Percentiles rank a stretch among this genome's conserved stretches.
Conservation (phyloP, 2,888 invertebrate genomes). For the Epistrophella euchroma region DNA sequence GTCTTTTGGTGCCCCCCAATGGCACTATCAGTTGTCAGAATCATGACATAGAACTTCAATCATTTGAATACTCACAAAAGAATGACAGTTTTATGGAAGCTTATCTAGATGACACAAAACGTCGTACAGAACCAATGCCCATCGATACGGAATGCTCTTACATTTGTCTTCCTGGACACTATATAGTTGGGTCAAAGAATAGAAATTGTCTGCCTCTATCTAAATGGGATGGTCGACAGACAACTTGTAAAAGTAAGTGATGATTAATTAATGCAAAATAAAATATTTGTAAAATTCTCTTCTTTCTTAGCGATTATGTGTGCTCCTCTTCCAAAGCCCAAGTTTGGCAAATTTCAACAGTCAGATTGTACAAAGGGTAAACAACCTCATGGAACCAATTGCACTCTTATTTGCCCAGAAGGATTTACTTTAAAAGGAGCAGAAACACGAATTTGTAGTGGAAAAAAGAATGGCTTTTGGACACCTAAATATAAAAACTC, state of each 20-base stretch:
- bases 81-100: constrained; percentile 77
- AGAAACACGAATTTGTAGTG: constrained; percentile 85
- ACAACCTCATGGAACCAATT: constrained; percentile 86
- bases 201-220: constrained; percentile 88
- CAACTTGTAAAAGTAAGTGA: constrained; percentile 87
- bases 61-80: constrained; percentile 77
- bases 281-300: neutral
- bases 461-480: constrained; percentile 85
- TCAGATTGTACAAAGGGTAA: constrained; percentile 85
- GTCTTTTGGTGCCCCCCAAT: constrained; percentile 85
- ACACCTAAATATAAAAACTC: constrained; percentile 83
- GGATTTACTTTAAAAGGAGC: constrained; percentile 87
- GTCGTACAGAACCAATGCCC: constrained; percentile 81
- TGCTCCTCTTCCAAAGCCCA: constrained; percentile 84
- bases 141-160: constrained; percentile 88
- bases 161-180: constrained; percentile 87
- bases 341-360: constrained; percentile 85
- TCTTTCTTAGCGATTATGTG: constrained; percentile 83
- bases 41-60: constrained; percentile 79
- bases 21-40: constrained; percentile 86
- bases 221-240: constrained; percentile 88
- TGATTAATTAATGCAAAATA: neutral
- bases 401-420: constrained; percentile 85
- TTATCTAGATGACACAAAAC: constrained; percentile 76
- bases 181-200: constrained; percentile 87